Evolutionary conservation across 1,140 invertebrate genomes (phyloP), one percentile per base, ranked within the genome.

Genomic region (Anastrepha obliqua): DNA sequence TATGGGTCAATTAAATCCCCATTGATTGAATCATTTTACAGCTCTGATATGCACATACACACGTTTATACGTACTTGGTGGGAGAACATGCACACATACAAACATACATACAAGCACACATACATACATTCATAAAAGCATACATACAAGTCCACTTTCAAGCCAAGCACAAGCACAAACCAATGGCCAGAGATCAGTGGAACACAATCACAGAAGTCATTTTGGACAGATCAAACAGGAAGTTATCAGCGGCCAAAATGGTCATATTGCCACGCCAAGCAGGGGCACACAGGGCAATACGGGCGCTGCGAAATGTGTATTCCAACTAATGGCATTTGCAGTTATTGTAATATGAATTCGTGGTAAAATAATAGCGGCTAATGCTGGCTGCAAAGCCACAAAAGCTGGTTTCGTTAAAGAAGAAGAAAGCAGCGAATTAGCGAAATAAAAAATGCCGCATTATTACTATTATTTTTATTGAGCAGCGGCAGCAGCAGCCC

Each of bases 381-480:
- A 20, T 11, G 29, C 29, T 29, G 29, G 13, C 20, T 2, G 9
- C 29, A 42, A 15, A n/a, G 13, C 15, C 3, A 47, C 42, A 13
- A 44, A 42, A 74, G 67, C 4, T 13, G 11, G 13, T 20, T 20
- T 3, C 65, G 11, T 8, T 44, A 15, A 8, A 47, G 29, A 47
- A 74, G 67, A 74, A 74, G 13, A 74, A 74, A 42, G 13, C 17
- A 47, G 42, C 42, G 67, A 44, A 44, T 74, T 74, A 39, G 67
- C 67, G 67, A 74, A 70, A 70, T 70, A 29, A 39, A 74, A 74
- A 62, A 74, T 74, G 67, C 42, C 39, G 67, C 39, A 44, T 74
- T 74, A 74, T 74, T 74, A 74, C 42, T 74, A 74, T 74, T 74
- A 74, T 74, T 47, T 74, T 15, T 44, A 74, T 74, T 67, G 64